Evolutionary conservation across 2,888 invertebrate species (phyloP), one percentile per base, ranked within the genome.

Genomic region (Megastigmus dorsalis): DNA sequence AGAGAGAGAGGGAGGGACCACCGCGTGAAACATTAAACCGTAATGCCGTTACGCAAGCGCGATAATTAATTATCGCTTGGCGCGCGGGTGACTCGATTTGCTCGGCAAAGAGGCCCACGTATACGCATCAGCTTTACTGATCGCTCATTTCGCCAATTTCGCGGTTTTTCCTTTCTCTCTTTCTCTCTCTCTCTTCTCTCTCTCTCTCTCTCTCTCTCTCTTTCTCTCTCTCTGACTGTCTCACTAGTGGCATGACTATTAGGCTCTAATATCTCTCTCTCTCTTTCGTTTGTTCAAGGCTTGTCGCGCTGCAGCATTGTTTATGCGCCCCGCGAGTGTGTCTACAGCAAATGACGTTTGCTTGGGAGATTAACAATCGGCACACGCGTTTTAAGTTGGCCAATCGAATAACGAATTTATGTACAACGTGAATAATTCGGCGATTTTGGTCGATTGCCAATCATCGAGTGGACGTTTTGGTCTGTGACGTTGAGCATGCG

Each of bases 331-430:
- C n/a, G n/a, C n/a, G n/a, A n/a, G n/a, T n/a, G n/a, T n/a, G n/a
- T n/a, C n/a, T n/a, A n/a, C n/a, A n/a, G n/a, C n/a, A n/a, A 59
- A 66, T 54, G 59, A 50, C 54, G 67, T 73, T 67, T 52, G 48
- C 62, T 43, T 15, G 63, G 63, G 33, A 52, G 66, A 62, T 74
- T 66, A 73, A 66, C 65, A 52, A 60, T 52, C 36, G 50, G 41
- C 28, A 43, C 28, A 43, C 20, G 66, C 43, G 60, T 52, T n/a
- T n/a, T 60, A 55, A 55, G 67, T n/a, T n/a, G n/a, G n/a, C n/a
- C n/a, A n/a, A n/a, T n/a, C n/a, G n/a, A n/a, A n/a, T n/a, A n/a
- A n/a, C n/a, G n/a, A n/a, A n/a, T n/a, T n/a, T n/a, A n/a, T n/a
- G n/a, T n/a, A n/a, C n/a, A n/a, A n/a, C n/a, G n/a, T n/a, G n/a